Conservation (phyloP, 2,797 vertebrate species). For the Thaleichthys pacificus region DNA sequence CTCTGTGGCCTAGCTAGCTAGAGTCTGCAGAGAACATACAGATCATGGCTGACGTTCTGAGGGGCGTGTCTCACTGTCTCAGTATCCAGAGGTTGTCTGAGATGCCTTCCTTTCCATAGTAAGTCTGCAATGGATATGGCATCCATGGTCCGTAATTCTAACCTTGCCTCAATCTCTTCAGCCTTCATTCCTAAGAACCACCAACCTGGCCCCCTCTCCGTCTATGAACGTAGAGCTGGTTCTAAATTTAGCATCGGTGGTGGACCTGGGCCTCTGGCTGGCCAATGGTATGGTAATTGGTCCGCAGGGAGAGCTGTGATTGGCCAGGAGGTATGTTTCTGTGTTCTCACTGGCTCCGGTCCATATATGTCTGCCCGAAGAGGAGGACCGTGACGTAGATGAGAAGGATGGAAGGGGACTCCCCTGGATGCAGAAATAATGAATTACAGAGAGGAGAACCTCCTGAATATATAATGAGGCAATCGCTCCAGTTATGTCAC, state of each 20-base stretch:
- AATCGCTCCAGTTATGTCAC: conserved; percentile 5
- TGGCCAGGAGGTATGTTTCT: conserved; percentile 5
- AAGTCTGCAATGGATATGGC: not conserved
- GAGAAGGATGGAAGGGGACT: conserved; percentile 9
- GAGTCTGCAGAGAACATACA: too few relatives aligned
- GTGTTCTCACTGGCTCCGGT: not conserved
- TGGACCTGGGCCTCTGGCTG: not conserved
- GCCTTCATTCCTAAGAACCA: not conserved
- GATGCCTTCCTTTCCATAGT: not conserved
- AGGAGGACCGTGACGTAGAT: conserved; percentile 1
- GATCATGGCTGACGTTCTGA: too few relatives aligned
- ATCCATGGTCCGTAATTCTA: not conserved
- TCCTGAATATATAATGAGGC: not conserved
- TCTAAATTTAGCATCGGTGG: conserved; percentile 9
- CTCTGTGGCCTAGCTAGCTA: not conserved
- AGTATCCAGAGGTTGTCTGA: too few relatives aligned
- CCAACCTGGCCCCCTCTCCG: not conserved
- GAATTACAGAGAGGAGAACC: not conserved
- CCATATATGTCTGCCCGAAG: conserved; percentile 10
- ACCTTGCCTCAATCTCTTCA: not conserved
- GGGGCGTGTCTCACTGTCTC: too few relatives aligned
- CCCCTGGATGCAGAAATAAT: not conserved
- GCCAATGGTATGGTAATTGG: conserved; percentile 4
- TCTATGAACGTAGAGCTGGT: not conserved
- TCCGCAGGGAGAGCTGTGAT: conserved; percentile 5